Evolutionary conservation across 1,140 invertebrate genomes (phyloP).

Genomic region (Leptoteleia sp.): DNA sequence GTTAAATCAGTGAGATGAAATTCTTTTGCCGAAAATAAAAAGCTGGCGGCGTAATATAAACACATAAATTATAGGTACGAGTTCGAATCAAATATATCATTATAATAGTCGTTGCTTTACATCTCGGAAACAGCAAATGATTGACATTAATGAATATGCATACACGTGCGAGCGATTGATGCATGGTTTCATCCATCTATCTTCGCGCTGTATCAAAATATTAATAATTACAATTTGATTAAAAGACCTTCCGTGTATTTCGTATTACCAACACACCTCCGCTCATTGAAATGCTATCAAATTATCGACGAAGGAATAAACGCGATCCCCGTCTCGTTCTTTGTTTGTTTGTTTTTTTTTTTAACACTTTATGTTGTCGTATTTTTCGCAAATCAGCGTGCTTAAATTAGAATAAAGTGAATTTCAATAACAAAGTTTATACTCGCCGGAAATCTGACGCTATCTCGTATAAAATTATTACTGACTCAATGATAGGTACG

Average conservation of each 20-base stretch:
- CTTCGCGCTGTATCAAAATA: conserved; percentile 13
- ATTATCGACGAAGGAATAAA: no score
- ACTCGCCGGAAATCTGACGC: not conserved
- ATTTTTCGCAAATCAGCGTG: conserved; percentile 11
- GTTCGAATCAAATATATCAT: conserved; percentile 44
- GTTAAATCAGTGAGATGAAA: conserved; percentile 13
- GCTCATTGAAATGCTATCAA: no score
- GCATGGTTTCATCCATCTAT: conserved; percentile 23
- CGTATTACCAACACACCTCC: no score
- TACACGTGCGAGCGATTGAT: conserved; percentile 18
- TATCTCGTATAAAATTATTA: conserved; percentile 35
- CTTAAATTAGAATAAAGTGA: conserved; percentile 22
- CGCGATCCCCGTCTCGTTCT: no score
- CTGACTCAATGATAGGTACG: conserved; percentile 31
- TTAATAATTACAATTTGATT: conserved; percentile 25
- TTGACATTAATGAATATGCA: conserved; percentile 45
- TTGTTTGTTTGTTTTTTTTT: no score
- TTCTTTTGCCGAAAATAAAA: conserved; percentile 8
- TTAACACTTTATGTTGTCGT: no score
- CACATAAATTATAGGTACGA: conserved; percentile 11
- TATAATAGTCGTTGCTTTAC: conserved; percentile 42
- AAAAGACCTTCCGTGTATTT: no score
- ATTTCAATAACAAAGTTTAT: no score
- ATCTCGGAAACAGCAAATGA: conserved; percentile 36
- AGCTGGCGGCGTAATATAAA: conserved; percentile 3